phyloP scores from a whole-genome alignment of 2,888 invertebrate species.

The Deladenus siricidicola region DNA sequence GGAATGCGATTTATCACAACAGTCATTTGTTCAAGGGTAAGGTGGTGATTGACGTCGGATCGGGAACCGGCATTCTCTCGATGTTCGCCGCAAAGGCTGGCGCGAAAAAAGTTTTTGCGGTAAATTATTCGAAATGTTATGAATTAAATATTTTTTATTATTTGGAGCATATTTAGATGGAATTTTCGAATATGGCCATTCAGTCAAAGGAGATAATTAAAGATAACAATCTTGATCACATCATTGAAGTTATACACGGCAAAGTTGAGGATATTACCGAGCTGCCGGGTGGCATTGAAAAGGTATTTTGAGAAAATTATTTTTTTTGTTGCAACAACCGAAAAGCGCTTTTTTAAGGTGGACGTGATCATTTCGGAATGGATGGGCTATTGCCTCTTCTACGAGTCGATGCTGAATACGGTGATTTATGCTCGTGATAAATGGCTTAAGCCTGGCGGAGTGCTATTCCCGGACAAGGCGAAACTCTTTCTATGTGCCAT shows the following conservation, averaged over 20 bases:
- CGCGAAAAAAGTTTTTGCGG: constrained; percentile 82
- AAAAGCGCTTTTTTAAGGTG: constrained; percentile 58
- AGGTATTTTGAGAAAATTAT: too few relatives aligned
- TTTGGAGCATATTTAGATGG: constrained; percentile 61
- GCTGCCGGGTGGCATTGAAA: constrained; percentile 76
- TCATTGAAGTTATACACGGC: constrained; percentile 56
- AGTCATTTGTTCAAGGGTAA: constrained; percentile 87
- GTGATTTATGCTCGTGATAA: constrained; percentile 95
- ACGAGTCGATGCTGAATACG: constrained; percentile 98
- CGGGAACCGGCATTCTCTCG: constrained; percentile 94
- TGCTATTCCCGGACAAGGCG: constrained; percentile 84
- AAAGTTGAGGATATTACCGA: constrained; percentile 80
- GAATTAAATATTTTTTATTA: not conserved
- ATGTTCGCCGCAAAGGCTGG: constrained; percentile 99
- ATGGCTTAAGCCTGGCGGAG: constrained; percentile 74
- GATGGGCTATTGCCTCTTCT: constrained; percentile 85
- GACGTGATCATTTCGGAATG: constrained; percentile 81
- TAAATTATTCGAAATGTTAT: constrained; percentile 42
- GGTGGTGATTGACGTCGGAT: constrained; percentile 90
- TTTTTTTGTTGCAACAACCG: not conserved
- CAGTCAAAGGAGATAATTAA: constrained; percentile 90
- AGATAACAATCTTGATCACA: constrained; percentile 57
- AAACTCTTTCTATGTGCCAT: constrained; percentile 78
- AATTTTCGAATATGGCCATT: constrained; percentile 96
- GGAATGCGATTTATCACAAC: constrained; percentile 98